A percentile compares a stretch with the other conserved stretches of the same genome.
phyloP scores from a whole-genome alignment of 2,113 vertebrate genomes.

The Aix galericulata region DNA sequence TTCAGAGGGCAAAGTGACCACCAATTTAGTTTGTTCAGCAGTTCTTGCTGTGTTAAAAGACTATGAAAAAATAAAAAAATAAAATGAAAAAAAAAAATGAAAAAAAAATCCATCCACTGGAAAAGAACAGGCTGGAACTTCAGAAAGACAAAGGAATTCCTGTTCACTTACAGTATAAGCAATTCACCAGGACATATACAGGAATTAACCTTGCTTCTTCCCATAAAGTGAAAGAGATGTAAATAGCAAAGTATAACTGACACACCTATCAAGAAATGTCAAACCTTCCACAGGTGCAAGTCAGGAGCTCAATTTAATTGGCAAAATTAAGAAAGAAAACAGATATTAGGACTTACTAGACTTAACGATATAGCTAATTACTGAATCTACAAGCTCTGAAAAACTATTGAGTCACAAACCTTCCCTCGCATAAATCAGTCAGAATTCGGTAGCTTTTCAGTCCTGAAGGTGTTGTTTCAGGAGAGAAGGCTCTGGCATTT shows the following conservation, averaged over 20 bases:
- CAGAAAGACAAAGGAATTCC: conserved; percentile 50
- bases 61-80: neutral
- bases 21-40: neutral
- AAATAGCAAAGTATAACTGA: neutral
- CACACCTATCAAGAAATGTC: neutral
- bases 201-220: neutral
- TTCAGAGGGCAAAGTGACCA: conserved; percentile 30
- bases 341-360: neutral
- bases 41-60: conserved; percentile 21
- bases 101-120: neutral
- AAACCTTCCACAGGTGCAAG: neutral
- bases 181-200: neutral
- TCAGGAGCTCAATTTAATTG: neutral
- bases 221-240: neutral
- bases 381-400: neutral
- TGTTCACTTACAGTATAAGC: neutral
- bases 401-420: neutral
- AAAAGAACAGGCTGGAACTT: conserved; percentile 35
- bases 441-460: neutral
- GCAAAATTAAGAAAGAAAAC: neutral
- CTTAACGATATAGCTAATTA: neutral
- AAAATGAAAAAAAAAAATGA: neutral
- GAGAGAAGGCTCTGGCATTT: neutral
- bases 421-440: neutral
- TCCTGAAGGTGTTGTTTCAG: neutral